Conservation (phyloP, 2,113 vertebrate genomes). For the Caranx melampygus region DNA sequence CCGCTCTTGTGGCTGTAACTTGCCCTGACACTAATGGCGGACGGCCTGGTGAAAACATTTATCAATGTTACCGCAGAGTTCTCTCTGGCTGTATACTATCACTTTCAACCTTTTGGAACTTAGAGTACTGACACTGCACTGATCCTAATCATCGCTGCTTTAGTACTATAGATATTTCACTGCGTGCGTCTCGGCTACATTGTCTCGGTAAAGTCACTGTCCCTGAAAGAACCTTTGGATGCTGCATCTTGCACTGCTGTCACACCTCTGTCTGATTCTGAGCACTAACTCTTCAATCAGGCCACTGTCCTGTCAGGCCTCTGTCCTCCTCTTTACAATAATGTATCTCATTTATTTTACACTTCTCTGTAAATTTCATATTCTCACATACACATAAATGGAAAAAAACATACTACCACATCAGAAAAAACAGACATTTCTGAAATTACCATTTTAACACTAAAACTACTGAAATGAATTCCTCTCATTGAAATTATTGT, state of each 20-base stretch:
- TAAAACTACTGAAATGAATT: neutral
- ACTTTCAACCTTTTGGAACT: slow-evolving; percentile 71
- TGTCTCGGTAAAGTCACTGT: slow-evolving; percentile 30
- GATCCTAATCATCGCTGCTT: slow-evolving; percentile 70
- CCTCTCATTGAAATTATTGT: neutral
- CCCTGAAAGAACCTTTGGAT: slow-evolving; percentile 47
- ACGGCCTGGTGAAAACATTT: slow-evolving; percentile 78
- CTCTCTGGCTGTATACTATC: slow-evolving; percentile 65
- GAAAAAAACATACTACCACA: no score
- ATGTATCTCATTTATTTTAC: neutral
- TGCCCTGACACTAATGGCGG: slow-evolving; percentile 79
- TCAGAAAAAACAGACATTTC: no score
- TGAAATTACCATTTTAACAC: no score
- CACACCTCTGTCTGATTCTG: neutral
- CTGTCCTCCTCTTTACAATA: neutral
- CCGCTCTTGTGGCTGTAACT: slow-evolving; percentile 78
- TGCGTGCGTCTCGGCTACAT: slow-evolving; percentile 27
- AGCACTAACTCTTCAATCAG: neutral
- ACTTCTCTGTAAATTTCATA: no score
- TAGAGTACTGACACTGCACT: slow-evolving; percentile 63
- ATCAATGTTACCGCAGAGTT: slow-evolving; percentile 75
- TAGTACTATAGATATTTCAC: slow-evolving; percentile 31
- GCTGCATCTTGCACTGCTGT: neutral
- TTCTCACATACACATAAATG: no score
- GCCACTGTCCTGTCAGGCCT: neutral